Evolutionary conservation across 2,113 vertebrate species (phyloP).

Genomic region (Maccullochella peelii): DNA sequence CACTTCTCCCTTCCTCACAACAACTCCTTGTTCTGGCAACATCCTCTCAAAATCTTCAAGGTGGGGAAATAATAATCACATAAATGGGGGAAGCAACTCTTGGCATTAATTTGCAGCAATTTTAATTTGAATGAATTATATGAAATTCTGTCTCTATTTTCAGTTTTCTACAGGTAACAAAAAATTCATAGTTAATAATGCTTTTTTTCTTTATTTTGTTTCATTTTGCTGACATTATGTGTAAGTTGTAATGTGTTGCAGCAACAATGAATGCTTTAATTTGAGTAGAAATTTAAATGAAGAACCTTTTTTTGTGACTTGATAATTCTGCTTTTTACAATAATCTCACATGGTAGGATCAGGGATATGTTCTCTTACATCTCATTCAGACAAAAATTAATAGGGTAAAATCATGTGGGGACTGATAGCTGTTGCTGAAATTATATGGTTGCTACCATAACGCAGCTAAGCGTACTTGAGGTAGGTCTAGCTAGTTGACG

Average conservation of each 20-base stretch:
- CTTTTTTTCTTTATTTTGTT: not conserved
- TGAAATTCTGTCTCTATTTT: not conserved
- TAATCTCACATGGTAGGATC: not conserved
- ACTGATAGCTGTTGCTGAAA: not conserved
- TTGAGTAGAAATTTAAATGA: not conserved
- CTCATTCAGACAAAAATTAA: not conserved
- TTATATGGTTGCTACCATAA: not conserved
- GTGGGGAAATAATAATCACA: slow-evolving; percentile 3
- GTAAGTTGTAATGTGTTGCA: not conserved
- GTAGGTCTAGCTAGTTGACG: not conserved
- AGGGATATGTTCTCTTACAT: not conserved
- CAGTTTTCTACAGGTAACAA: not conserved
- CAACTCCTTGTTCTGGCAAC: slow-evolving; percentile 33
- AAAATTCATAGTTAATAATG: not conserved
- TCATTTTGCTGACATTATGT: not conserved
- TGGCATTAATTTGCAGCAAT: not conserved
- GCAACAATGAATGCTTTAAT: not conserved
- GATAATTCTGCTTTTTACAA: not conserved
- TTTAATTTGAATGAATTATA: not conserved
- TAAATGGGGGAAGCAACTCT: not conserved
- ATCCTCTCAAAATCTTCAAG: slow-evolving; percentile 8
- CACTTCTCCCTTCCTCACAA: slow-evolving; percentile 53
- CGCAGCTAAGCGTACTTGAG: not conserved
- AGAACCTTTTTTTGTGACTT: not conserved
- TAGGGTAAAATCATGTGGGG: not conserved